Percentiles rank a stretch among this genome's conserved stretches.
phyloP scores from a whole-genome alignment of 1,140 invertebrate genomes.

The Microplitis demolitor region DNA sequence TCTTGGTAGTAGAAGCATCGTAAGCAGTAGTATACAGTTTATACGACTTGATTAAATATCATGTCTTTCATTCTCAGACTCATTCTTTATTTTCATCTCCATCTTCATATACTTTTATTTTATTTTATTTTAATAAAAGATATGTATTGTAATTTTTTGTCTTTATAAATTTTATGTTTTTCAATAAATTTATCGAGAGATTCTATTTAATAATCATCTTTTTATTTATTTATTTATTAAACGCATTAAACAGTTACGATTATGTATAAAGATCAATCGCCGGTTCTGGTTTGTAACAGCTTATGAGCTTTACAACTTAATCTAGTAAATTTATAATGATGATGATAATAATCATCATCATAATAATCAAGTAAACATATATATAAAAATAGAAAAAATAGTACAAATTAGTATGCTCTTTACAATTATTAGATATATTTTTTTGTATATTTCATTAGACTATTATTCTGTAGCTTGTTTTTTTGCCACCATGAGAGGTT shows the following conservation, averaged over 20 bases:
- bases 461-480: constrained; percentile 26
- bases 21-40: too few species aligned
- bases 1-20: too few species aligned
- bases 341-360: too few species aligned
- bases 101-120: too few species aligned
- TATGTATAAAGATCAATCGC: constrained; percentile 54
- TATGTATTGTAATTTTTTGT: neutral
- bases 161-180: neutral
- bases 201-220: constrained; percentile 6
- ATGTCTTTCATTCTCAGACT: too few species aligned
- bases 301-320: constrained; percentile 38
- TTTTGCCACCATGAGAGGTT: neutral
- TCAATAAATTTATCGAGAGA: neutral
- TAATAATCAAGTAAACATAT: too few species aligned
- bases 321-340: too few species aligned
- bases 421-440: neutral
- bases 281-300: constrained; percentile 34
- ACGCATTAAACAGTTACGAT: constrained; percentile 54
- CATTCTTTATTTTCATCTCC: too few species aligned
- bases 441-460: constrained; percentile 30
- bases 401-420: neutral
- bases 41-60: too few species aligned
- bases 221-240: constrained; percentile 41
- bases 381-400: too few species aligned
- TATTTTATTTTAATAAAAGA: too few species aligned